Evolutionary conservation across 2,113 vertebrate genomes (phyloP), one percentile per base, ranked within the genome.

Genomic region (Silurus meridionalis): DNA sequence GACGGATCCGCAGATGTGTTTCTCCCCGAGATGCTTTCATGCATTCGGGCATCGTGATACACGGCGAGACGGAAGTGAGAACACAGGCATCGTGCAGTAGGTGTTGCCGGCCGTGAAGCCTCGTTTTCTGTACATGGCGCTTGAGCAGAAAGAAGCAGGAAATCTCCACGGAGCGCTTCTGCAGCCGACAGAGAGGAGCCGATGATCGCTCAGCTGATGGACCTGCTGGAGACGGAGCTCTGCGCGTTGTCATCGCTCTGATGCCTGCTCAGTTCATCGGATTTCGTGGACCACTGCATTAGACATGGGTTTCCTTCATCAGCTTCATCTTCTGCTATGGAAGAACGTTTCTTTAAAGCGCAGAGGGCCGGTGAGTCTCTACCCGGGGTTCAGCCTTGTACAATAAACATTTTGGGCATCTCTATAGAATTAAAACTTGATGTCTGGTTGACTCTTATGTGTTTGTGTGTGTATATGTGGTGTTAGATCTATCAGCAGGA

Each of bases 301-400:
- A 80, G 80, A 52, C 23, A 94, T 94, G 93, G 93, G 92, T 67
- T 92, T 91, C 89, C 89, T 92, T 88, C 95, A 93, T 87, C 92
- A 93, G 90, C 92, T 93, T 21, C 92, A 93, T 23, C 93, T 93
- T 28, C 90, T 93, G 50, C 89, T 93, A 80, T 93, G 93, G 93
- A 93, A 93, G 86, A 93, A 92, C 88, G 85, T 93, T 37, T 88
- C 92, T 13, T 90, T 92, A 66, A 82, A 82, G 80, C 80, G 80
- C 61, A 82, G 80, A 82, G 91, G 84, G 75, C 84, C 75, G 78
- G 78, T 67, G 61, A 85, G 74, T 63, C 74, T 55, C 79, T 50
- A 78, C 14, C 19, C 55, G 58, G 66, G 37, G 71, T 46, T 64
- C 67, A 28, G 8, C 13, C 19, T 85, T 50, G 11, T 14, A 48